A percentile compares a stretch with the other conserved stretches of the same genome.
phyloP scores from a whole-genome alignment of 2,797 vertebrate species.

The Poecilia gillii region DNA sequence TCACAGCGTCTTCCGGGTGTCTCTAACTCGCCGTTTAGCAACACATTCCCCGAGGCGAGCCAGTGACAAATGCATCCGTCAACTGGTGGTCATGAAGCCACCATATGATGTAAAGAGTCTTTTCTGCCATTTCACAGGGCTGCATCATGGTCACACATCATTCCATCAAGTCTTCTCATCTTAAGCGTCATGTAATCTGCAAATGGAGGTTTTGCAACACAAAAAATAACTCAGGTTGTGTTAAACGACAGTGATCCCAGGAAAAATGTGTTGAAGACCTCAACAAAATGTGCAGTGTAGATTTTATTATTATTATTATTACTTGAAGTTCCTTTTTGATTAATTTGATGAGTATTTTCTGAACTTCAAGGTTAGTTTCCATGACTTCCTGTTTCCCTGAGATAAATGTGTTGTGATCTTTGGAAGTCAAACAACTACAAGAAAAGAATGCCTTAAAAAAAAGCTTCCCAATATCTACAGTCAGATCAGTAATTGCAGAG shows the following conservation, averaged over 20 bases:
- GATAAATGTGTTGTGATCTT: background rate
- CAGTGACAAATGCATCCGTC: background rate
- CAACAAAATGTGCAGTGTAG: background rate
- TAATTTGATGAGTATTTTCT: background rate
- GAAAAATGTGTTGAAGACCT: too few species aligned
- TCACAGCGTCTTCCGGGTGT: background rate
- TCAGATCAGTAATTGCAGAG: background rate
- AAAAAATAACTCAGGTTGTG: too few species aligned
- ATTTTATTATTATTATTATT: background rate
- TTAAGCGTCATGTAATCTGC: background rate
- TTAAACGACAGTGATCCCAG: too few species aligned
- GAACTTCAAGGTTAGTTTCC: background rate
- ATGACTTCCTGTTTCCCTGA: background rate
- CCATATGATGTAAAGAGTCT: background rate
- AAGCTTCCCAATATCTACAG: background rate
- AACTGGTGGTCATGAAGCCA: background rate
- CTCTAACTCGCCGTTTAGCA: constrained; percentile 1
- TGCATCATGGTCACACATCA: background rate
- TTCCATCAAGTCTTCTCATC: background rate
- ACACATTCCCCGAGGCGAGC: background rate
- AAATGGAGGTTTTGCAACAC: background rate
- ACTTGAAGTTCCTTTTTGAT: background rate
- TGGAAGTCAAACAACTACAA: background rate
- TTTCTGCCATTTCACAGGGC: background rate
- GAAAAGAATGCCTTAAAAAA: background rate